Percentiles rank a stretch among this genome's conserved stretches.
Conservation (phyloP, 1,140 invertebrate genomes). For the Odontomachus brunneus region DNA sequence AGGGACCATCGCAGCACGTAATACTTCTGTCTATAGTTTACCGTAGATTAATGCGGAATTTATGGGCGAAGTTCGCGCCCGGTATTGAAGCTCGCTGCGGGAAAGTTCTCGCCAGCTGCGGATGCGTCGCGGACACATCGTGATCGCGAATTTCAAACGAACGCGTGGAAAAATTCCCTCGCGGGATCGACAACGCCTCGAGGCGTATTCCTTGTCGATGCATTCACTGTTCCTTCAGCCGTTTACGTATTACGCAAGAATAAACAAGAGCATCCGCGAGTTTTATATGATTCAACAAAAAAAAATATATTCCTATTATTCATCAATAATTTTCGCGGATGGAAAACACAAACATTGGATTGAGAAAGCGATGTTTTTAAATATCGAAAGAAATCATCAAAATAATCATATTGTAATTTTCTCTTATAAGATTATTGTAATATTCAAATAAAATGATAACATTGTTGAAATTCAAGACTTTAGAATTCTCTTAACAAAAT, state of each 20-base stretch:
- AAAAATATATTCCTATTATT: no score
- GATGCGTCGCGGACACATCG: slow-evolving; percentile 23
- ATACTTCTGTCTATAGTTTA: slow-evolving; percentile 61
- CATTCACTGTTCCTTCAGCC: neutral
- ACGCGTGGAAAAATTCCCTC: slow-evolving; percentile 10
- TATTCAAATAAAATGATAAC: no score
- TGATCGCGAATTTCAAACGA: slow-evolving; percentile 28
- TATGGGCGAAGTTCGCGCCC: slow-evolving; percentile 65
- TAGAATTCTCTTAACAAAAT: no score
- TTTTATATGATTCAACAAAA: no score
- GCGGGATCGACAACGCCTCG: neutral
- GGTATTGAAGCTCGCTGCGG: slow-evolving; percentile 56
- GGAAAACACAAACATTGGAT: no score
- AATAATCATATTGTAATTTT: no score
- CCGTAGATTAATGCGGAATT: slow-evolving; percentile 71
- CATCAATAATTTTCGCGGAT: no score
- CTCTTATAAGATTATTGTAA: no score
- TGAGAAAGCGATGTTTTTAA: no score
- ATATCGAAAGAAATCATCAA: no score
- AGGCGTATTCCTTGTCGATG: neutral
- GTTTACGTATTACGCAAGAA: neutral
- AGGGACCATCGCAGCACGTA: slow-evolving; percentile 9
- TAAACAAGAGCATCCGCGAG: no score
- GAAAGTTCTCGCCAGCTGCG: slow-evolving; percentile 60
- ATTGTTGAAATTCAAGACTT: no score